Percentiles rank a stretch among this genome's conserved stretches.
Evolutionary conservation across 2,888 invertebrate genomes (phyloP).

Genomic region (Ochlodes sylvanus): DNA sequence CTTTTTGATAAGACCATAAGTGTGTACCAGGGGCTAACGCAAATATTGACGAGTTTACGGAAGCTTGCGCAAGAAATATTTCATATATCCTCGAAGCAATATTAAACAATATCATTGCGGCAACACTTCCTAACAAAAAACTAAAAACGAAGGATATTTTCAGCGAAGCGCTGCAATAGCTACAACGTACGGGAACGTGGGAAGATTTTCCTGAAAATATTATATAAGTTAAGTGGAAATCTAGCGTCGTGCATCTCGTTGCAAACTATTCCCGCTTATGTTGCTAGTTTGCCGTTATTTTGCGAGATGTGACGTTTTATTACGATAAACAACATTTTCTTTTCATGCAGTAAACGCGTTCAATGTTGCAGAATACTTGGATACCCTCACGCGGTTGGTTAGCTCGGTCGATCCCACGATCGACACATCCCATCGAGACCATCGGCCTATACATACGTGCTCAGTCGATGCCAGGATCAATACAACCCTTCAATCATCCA

Average conservation of each 20-base stretch:
- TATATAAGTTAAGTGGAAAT: conserved; percentile 16
- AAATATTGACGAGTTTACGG: background rate
- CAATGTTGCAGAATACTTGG: background rate
- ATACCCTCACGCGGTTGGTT: too few relatives aligned
- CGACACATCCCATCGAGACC: too few relatives aligned
- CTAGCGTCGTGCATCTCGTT: conserved; percentile 15
- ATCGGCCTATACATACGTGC: too few relatives aligned
- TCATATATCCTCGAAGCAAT: background rate
- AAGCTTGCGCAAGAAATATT: background rate
- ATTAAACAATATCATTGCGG: background rate
- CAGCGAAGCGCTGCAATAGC: conserved; percentile 7
- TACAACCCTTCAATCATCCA: too few relatives aligned
- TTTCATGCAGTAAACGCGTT: background rate
- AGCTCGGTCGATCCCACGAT: too few relatives aligned
- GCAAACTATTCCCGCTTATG: conserved; percentile 10
- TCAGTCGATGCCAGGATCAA: too few relatives aligned
- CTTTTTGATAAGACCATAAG: too few relatives aligned
- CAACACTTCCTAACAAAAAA: background rate
- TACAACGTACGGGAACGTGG: conserved; percentile 19
- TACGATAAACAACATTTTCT: conserved; percentile 1
- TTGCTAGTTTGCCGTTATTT: conserved; percentile 7
- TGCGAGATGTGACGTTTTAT: background rate
- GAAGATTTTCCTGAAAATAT: conserved; percentile 31
- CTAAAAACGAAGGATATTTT: background rate
- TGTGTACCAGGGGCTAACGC: too few relatives aligned